Evolutionary conservation across 2,888 invertebrate genomes (phyloP), one percentile per base, ranked within the genome.

Genomic region (Ferrisia virgata): DNA sequence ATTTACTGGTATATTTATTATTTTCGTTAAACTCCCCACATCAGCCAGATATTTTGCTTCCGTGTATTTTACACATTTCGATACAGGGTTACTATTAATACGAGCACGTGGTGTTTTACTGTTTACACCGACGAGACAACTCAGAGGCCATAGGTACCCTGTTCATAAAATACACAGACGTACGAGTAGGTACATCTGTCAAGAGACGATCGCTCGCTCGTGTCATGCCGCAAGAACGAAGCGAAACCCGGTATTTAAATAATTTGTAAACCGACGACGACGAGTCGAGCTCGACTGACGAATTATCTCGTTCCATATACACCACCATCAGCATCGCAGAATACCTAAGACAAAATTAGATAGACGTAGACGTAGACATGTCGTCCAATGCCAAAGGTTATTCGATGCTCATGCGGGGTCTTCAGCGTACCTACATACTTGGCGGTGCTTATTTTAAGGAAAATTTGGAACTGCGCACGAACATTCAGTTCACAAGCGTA

Each of bases 171-270:
- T 9, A 64, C 28, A n/a, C 72, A n/a, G 15, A 53, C 9, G 18
- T 53, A n/a, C 15, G 15, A 4, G 4, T 5, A 53, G 18, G 13
- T 28, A 13, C 72, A 72, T 72, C 72, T 72, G 72, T 72, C 72
- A 72, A 72, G 33, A 33, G 33, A 47, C 47, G 3, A n/a, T n/a
- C n/a, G n/a, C n/a, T n/a, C n/a, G 47, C 18, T 1, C 18, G 2
- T 15, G 43, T 43, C 43, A 15, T 18, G 47, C 47, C 1, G 18
- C 47, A 47, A 53, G 15, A n/a, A 40, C 40, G 6, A 6, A n/a
- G 15, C 53, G 53, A 15, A 53, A 72, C 72, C 72, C 5, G 72
- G 33, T 72, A 72, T 72, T 72, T 72, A 72, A 72, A 72, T 72
- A 72, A 72, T 72, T 72, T 72, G 72, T 72, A n/a, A n/a, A 47